Base-by-base conservation (phyloP, 2,888 invertebrate species). In the Venustoraphidia nigricollis region DNA sequence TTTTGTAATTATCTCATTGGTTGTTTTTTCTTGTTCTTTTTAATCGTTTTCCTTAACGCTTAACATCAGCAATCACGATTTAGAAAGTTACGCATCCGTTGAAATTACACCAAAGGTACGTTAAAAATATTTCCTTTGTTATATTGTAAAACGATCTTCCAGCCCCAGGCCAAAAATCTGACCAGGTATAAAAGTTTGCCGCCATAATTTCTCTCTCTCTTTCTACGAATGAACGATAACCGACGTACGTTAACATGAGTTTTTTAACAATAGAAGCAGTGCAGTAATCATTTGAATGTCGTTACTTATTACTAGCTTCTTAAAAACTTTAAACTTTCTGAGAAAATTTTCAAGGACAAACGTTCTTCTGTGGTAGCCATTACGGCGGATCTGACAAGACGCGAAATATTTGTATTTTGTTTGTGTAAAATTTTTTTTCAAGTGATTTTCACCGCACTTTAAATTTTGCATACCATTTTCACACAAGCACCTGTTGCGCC, bases 321-420 rank as follows among this genome's bases (percentile, higher is more conserved):
- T 39, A 48, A 43, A 50, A 52, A 52, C 50, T 52, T 52, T 47
- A 52, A 52, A 52, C 50, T 63, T 62, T 66, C 65, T 64, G 56
- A 65, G 64, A 64, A 66, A 61, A 60, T 63, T 63, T 64, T 64
- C 64, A 64, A 66, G 65, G 66, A 61, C 61, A 58, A 40, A 50
- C 38, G 53, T 59, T 58, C 62, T 64, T 62, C 62, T 64, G 62
- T 58, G 62, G 65, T 63, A 60, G 65, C 64, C 64, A 65, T 64
- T 64, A 63, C 42, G 47, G 34, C 17, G 38, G 43, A 38, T 37
- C 43, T 47, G 42, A 47, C 43, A 47, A 47, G 47, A 47, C 47
- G 47, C 47, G 27, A 8, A 36, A 9, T 36, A 35, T 34, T 43
- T 34, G 17, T 43, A 34, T 35, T 36, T 46, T 34, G 13, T 46